Evolutionary conservation across 2,888 invertebrate species (phyloP), one percentile per base, ranked within the genome.

Genomic region (Athrips mouffetella): DNA sequence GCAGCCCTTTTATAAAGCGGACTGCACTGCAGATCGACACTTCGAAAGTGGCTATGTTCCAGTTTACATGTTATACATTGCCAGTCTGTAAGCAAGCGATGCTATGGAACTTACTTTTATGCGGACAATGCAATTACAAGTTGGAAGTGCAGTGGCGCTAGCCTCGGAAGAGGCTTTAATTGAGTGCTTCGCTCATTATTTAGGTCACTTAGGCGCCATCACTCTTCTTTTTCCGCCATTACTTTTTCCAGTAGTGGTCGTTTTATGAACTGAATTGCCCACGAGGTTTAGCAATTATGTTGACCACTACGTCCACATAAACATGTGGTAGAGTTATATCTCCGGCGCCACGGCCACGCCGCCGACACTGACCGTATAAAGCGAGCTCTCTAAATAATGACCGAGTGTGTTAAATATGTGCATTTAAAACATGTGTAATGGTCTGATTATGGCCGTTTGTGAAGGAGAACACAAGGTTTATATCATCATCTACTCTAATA

Each of bases 401-500:
- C 41, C 33, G 39, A 29, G 39, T 31, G 49, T 42, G 47, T 51
- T 49, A 50, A 53, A 41, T 53, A 53, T 53, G 53, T 48, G 51
- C 53, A 51, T 53, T 53, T 53, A 47, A 49, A 53, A 45, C 47
- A 51, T 53, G 35, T 45, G 49, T 48, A 48, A 46, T 45, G 47
- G 47, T 44, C 47, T 44, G 45, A 44, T 47, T 44, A 37, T 31
- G 47, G 31, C 31, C 23, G 25, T 44, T 30, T 30, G 47, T 31
- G 29, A 21, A 47, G 30, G 42, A 47, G 41, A 30, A 16, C 33
- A 25, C 49, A 30, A 49, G 45, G 35, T 30, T 20, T 21, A 42
- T 21, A 30, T 18, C 30, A 11, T n/a, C 31, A 31, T 21, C 13
- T 21, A 11, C n/a, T 10, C 27, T 27, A 27, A 27, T 27, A 27